These are phyloP conservation scores for Lysandra bellargus DNA, from an alignment of 2,888 invertebrate genomes.

Conservation along the genomic window DNA sequence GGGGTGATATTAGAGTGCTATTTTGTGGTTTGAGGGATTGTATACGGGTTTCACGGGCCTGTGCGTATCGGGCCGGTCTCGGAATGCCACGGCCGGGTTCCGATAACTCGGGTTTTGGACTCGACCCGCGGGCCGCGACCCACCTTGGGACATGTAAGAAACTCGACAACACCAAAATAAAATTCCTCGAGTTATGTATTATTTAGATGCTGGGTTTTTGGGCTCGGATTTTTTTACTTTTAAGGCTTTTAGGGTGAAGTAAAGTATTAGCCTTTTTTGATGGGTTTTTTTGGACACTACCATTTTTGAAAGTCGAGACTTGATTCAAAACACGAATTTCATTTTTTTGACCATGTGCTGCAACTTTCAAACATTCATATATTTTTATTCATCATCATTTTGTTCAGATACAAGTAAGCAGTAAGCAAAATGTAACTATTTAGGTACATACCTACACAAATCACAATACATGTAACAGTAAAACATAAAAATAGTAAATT, in stretches of 20 bases:
- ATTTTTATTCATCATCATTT: no score
- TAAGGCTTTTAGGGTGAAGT: background rate
- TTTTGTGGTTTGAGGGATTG: slow-evolving; percentile 44
- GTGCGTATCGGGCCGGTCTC: slow-evolving; percentile 74
- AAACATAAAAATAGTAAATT: background rate
- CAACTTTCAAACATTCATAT: no score
- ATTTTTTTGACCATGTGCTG: background rate
- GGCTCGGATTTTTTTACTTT: background rate
- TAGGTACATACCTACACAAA: no score
- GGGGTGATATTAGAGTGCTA: slow-evolving; percentile 44
- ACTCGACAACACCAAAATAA: slow-evolving; percentile 23
- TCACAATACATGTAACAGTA: no score
- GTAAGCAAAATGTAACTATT: no score
- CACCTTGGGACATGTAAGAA: slow-evolving; percentile 12
- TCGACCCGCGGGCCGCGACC: slow-evolving; percentile 42
- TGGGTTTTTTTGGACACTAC: background rate
- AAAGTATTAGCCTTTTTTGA: background rate
- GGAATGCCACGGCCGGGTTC: slow-evolving; percentile 75
- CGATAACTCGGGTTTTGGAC: slow-evolving; percentile 69
- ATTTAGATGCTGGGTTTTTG: slow-evolving; percentile 8
- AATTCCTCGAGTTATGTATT: slow-evolving; percentile 23
- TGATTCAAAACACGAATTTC: background rate
- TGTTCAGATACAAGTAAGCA: no score
- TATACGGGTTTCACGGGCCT: slow-evolving; percentile 57
- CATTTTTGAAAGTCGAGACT: background rate